Evolutionary conservation across 2,797 vertebrate genomes (phyloP).

Genomic region (Chloroceryle inda): DNA sequence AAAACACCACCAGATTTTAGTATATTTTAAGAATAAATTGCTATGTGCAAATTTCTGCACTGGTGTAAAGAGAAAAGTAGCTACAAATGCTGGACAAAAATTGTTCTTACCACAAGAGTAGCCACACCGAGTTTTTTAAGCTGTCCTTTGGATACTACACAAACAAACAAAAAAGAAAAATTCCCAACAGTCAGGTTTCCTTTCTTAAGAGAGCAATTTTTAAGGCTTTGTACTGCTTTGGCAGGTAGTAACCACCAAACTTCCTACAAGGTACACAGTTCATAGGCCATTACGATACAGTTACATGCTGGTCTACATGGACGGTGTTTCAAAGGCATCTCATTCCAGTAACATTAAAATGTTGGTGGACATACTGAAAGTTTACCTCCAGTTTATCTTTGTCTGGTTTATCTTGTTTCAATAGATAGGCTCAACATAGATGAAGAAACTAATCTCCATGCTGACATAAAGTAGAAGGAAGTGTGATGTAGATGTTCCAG

Average conservation of each 20-base stretch:
- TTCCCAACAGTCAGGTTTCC: not conserved
- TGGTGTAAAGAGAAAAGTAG: not conserved
- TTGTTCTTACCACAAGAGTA: rapidly evolving
- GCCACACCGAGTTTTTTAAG: not conserved
- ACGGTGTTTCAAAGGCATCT: not conserved
- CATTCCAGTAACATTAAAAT: not conserved
- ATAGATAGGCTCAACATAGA: not conserved
- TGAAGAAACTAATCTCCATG: not conserved
- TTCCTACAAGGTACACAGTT: too few species aligned
- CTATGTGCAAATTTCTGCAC: not conserved
- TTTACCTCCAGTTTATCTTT: not conserved
- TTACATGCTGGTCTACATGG: not conserved
- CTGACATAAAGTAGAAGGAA: not conserved
- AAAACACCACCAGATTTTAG: not conserved
- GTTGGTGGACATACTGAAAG: not conserved
- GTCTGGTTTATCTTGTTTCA: not conserved
- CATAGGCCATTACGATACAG: not conserved
- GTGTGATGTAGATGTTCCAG: not conserved
- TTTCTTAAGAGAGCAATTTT: not conserved
- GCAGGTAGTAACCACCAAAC: not conserved
- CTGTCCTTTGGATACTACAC: not conserved
- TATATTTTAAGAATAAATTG: not conserved
- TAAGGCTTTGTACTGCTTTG: not conserved
- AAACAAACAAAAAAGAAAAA: not conserved
- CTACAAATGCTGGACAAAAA: not conserved